Evolutionary conservation across 2,113 vertebrate species (phyloP), one percentile per base, ranked within the genome.

Genomic region (Indicator indicator): DNA sequence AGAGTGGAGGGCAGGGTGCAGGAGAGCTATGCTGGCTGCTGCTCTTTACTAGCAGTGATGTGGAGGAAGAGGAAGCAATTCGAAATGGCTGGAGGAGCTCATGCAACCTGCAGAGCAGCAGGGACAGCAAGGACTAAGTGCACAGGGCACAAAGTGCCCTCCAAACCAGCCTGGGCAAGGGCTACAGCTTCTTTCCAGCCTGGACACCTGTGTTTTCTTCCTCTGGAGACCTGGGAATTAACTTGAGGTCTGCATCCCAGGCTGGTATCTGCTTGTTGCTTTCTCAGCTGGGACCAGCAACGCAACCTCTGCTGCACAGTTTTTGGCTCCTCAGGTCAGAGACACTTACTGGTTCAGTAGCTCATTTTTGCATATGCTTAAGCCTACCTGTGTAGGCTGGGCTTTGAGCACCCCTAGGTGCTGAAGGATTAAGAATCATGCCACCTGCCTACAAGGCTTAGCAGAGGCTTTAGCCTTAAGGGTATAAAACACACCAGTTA

Each of bases 401-500:
- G 58, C 64, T 60, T n/a, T 55, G 78, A 89, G 92, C 79, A 85
- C 56, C 60, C 56, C 75, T 50, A 60, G 69, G 60, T 89, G 52
- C 16, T 28, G 69, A 38, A 54, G 79, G 71, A 48, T 88, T 36
- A 28, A 46, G 60, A 50, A 62, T 46, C 21, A 32, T 38, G 75
- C 28, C 30, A 68, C 18, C 38, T 83, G 76, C 56, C 65, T 76
- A 17, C 15, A 5, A 76, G 64, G 67, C 81, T 87, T 60, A n/a
- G 38, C 11, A 58, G 64, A 80, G 23, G 59, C 27, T 90, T 78
- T 55, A 74, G 76, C 56, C 78, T 59, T 0, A 1, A 93, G 88
- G 83, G 26, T 91, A 67, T 64, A 68, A 77, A 90, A 81, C 1
- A 5, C n/a, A 52, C 6, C 32, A 33, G 27, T 58, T 27, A 59